Base-by-base conservation (phyloP, 2,113 vertebrate genomes). In the Clarias magur region DNA sequence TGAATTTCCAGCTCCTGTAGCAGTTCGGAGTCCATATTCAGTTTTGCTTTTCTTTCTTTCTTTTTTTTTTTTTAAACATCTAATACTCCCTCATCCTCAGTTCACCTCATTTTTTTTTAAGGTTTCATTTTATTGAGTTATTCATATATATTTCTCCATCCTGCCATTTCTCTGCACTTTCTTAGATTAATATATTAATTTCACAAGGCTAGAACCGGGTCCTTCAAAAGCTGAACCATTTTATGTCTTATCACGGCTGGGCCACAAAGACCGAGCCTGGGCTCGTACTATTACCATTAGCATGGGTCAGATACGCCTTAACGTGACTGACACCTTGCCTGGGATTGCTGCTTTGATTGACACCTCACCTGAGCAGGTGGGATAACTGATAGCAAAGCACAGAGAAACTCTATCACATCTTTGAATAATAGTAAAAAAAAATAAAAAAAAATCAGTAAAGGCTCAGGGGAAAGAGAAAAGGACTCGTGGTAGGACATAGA, bases 141-240 rank as follows among this genome's bases (percentile, higher is more conserved):
- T 80, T 21, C 30, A 80, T 34, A 57, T 57, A 57, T 94, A 93
- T 88, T 84, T 72, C 62, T 65, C 63, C 79, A 78, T 95, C 38
- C 65, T 59, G 62, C 88, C 84, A 84, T 86, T 87, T 84, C 87
- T 62, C 60, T 56, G 86, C 87, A 87, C 85, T 87, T 89, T 89
- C 87, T 78, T 23, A 79, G 82, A 88, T 87, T 91, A 89, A 96
- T 95, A 95, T 96, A 95, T 92, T 95, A 96, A 96, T 96, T 96
- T 96, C 95, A 95, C 95, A 95, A 96, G 96, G 96, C 95, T 96
- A 95, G 95, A 95, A 95, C 96, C 93, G 93, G 93, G 95, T 95
- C 96, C 95, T 96, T 96, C 96, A 96, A 97, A 97, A 96, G 94
- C 95, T 95, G 94, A 93, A 96, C 95, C 82, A 90, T 88, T 91